Base-by-base conservation (phyloP, 2,113 vertebrate species). In the Indicator indicator region DNA sequence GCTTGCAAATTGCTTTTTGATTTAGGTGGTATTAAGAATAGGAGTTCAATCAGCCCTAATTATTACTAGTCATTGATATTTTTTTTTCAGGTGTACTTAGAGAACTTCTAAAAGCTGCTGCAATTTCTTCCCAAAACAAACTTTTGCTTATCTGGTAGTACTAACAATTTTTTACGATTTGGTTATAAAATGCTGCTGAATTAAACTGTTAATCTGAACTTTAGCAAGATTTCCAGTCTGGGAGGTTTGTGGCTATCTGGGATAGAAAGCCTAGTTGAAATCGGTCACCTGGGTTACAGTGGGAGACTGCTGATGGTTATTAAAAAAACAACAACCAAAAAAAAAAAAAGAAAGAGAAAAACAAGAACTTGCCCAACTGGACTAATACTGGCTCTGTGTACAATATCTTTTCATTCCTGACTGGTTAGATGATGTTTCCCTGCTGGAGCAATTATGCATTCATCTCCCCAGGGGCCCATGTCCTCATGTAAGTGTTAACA, bases 401-500 rank as follows among this genome's bases (percentile, higher is more conserved):
- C 65, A 78, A 16, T 38, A 62, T 80, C 46, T 65, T 71, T 65
- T 91, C 86, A 74, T 89, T 81, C 89, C 79, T 90, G 62, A 80
- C 79, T 36, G 28, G 67, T 84, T 63, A 85, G 91, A 78, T 86
- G 62, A 79, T 91, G 91, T 82, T 64, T 71, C 83, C 75, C 78
- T 88, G 60, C 86, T 74, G 62, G 9, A 72, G 6, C 69, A 78
- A 52, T 85, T 78, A 58, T 0, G 0, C 12, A 75, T 70, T 71
- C 78, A 21, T 55, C 42, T 87, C 88, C 52, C 83, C 23, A 38
- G 58, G 21, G 90, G 55, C 67, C 64, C 21, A 16, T 62, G 65
- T 88, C 89, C 86, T 94, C 28, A 67, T 89, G 48, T 50, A 92
- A 89, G 74, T 92, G 70, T 94, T 95, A 85, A 48, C 38, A 77